phyloP scores from a whole-genome alignment of 2,797 vertebrate species.

The Onychomys torridus region DNA sequence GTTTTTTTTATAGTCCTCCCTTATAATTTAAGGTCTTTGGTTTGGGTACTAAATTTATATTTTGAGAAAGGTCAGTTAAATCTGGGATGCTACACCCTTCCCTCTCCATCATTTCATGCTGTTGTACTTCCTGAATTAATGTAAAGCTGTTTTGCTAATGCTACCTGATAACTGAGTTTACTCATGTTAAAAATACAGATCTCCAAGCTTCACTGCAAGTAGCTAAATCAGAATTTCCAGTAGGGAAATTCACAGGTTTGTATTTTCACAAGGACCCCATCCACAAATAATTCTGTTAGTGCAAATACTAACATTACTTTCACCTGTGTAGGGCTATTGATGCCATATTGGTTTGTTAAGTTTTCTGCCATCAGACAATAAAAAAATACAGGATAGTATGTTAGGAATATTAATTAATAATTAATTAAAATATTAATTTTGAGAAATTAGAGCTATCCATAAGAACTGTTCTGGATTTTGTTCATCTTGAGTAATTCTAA shows the following conservation, averaged over 20 bases:
- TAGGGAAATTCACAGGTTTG: background rate
- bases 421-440: background rate
- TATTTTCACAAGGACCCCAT: background rate
- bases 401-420: background rate
- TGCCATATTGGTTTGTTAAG: background rate
- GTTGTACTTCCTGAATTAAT: background rate
- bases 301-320: background rate
- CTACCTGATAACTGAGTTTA: background rate
- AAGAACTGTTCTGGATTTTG: background rate
- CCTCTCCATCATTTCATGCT: background rate
- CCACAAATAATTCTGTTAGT: background rate
- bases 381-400: background rate
- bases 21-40: constrained; percentile 1
- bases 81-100: background rate
- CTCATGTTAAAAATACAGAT: background rate
- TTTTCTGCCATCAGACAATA: background rate
- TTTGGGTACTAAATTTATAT: constrained; percentile 10
- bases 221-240: background rate
- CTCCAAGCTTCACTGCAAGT: background rate
- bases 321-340: background rate
- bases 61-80: constrained; percentile 14
- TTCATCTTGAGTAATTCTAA: background rate
- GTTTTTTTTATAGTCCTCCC: constrained; percentile 1
- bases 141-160: background rate
- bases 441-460: background rate